Conservation (phyloP, 2,888 invertebrate genomes). For the Heteromurus nitidus region DNA sequence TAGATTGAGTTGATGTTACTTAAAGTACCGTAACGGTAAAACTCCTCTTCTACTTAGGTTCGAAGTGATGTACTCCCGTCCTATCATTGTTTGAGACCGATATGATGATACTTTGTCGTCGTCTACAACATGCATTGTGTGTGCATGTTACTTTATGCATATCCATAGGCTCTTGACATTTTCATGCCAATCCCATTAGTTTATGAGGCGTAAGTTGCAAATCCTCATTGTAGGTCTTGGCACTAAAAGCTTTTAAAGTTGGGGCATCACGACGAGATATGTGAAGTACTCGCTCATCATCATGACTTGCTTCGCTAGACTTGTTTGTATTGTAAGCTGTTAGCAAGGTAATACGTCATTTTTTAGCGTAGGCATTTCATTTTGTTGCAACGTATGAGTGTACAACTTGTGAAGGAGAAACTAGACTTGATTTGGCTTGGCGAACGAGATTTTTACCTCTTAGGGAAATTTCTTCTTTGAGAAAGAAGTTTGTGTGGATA, state of each 20-base stretch:
- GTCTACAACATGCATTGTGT: background rate
- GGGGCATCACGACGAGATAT: conserved; percentile 28
- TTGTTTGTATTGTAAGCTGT: conserved; percentile 48
- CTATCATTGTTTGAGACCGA: background rate
- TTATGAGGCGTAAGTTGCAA: conserved; percentile 62
- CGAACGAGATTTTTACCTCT: conserved; percentile 18
- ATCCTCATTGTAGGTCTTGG: conserved; percentile 60
- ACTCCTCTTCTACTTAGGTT: conserved; percentile 11
- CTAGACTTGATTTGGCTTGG: background rate
- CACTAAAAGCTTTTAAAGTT: conserved; percentile 57
- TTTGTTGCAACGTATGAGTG: background rate
- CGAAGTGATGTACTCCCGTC: background rate
- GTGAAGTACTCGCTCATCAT: too few relatives aligned
- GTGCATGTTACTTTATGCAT: conserved; percentile 21
- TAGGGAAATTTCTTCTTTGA: background rate
- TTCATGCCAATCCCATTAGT: conserved; percentile 64
- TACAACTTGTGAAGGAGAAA: background rate
- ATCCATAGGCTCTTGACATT: conserved; percentile 56
- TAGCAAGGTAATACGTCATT: conserved; percentile 64
- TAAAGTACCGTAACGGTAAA: conserved; percentile 60
- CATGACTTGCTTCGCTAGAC: conserved; percentile 21
- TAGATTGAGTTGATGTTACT: conserved; percentile 1
- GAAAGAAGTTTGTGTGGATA: background rate
- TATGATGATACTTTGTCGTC: background rate
- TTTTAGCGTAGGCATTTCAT: conserved; percentile 5